These are phyloP conservation scores for Agonopterix heracliana DNA, from an alignment of 2,888 invertebrate genomes.

Conservation along the genomic window DNA sequence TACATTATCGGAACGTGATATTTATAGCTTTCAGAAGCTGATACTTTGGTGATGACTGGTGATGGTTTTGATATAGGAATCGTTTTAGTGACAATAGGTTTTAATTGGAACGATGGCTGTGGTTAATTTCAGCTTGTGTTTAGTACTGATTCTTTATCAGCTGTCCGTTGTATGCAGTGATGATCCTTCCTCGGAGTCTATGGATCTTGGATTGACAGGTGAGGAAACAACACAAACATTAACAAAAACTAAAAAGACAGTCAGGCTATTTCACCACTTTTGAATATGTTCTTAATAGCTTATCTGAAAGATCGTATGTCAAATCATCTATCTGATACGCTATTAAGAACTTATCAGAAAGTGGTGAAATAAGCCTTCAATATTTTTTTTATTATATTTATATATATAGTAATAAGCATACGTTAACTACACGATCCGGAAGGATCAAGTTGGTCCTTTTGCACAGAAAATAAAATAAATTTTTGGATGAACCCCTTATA, in stretches of 20 bases:
- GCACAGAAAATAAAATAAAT: no score
- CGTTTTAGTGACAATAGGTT: slow-evolving; percentile 45
- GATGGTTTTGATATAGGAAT: slow-evolving; percentile 28
- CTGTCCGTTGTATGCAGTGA: slow-evolving; percentile 49
- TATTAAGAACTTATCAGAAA: no score
- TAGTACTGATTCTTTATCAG: slow-evolving; percentile 59
- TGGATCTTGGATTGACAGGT: slow-evolving; percentile 58
- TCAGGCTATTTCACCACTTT: no score
- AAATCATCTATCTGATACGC: no score
- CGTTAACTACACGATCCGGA: no score
- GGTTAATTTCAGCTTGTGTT: slow-evolving; percentile 61
- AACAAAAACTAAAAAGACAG: neutral
- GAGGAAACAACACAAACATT: slow-evolving; percentile 16
- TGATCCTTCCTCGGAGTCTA: slow-evolving; percentile 56
- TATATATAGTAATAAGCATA: no score
- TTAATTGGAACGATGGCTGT: slow-evolving; percentile 60
- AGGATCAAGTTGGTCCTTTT: no score
- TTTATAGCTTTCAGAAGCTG: slow-evolving; percentile 11
- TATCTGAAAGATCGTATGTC: no score
- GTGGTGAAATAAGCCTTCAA: no score
- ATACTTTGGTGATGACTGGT: slow-evolving; percentile 47
- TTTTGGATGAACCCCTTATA: no score
- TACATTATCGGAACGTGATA: slow-evolving; percentile 15
- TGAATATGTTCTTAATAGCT: no score
- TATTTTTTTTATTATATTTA: no score